Base-by-base conservation (phyloP, 2,888 invertebrate species). In the Orchesella flavescens region DNA sequence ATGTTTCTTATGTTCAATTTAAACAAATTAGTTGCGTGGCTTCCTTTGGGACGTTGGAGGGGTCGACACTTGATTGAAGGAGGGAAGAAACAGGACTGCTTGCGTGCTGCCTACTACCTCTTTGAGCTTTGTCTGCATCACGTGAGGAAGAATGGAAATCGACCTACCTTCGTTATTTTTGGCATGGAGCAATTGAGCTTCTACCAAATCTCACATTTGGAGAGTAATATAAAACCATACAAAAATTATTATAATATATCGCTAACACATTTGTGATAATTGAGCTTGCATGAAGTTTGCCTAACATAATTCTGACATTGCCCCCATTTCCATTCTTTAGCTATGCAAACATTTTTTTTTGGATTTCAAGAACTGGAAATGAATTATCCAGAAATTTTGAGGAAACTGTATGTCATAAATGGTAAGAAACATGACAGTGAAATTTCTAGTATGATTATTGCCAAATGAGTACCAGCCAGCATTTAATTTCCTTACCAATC, bases 361-460 rank as follows among this genome's bases (percentile, higher is more conserved):
- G 76, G 65, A 2, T 80, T 84, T 19, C 76, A 79, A 61, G 59
- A 76, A n/a, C 34, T 84, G 46, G 84, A 84, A 46, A 55, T 63
- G 49, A 80, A 84, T 23, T 84, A 84, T 23, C 84, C 84, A 1
- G 84, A 84, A 59, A 80, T 84, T 49, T 23, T 84, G 1, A 24
- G 71, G 12, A 71, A 69, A 49, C 63, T 84, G 34, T 63, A 71
- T 19, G 75, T 75, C 15, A 69, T 84, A 12, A 84, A 84, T 55
- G 84, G 84, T 84, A 43, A 71, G 69, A 49, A 46, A 43, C 34
- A 34, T 65, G 17, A 69, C 17, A 3, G 9, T 46, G 44, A 34
- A 44, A 65, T 24, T 44, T 19, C 19, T 44, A 68, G 17, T 44
- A 43, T n/a, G n/a, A n/a, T n/a, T n/a, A n/a, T n/a, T n/a, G n/a